These are phyloP conservation scores for Drosophila lacicola DNA, from an alignment of 2,888 invertebrate genomes.

Conservation along the genomic window DNA sequence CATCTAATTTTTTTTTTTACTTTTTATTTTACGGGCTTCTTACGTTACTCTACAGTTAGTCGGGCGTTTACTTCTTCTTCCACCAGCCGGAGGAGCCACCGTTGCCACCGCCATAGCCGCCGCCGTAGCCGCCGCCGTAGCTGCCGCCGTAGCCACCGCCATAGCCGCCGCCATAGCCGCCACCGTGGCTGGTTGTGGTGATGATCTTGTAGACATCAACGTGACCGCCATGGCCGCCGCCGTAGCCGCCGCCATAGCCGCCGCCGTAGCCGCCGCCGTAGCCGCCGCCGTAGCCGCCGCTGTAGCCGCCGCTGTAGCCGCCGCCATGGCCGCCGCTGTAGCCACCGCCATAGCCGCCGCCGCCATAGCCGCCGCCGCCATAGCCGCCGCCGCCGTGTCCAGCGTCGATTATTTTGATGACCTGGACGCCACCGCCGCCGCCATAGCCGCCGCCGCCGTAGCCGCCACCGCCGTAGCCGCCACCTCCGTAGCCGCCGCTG, in stretches of 20 bases:
- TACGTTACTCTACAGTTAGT: constrained; percentile 4
- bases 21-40: constrained; percentile 26
- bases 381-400: constrained; percentile 39
- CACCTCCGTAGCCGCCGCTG: constrained; percentile 17
- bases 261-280: constrained; percentile 32
- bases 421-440: constrained; percentile 32
- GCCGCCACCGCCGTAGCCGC: constrained; percentile 20
- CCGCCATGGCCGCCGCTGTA: constrained; percentile 26
- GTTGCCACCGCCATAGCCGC: constrained; percentile 34
- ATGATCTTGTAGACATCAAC: constrained; percentile 19
- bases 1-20: constrained; percentile 9
- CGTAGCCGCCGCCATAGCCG: constrained; percentile 27
- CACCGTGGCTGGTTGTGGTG: constrained; percentile 14
- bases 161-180: constrained; percentile 40
- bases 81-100: constrained; percentile 64
- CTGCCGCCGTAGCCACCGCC: constrained; percentile 38
- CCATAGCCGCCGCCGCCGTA: constrained; percentile 36
- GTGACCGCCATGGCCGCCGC: constrained; percentile 27
- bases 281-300: constrained; percentile 25
- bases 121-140: constrained; percentile 31
- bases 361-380: constrained; percentile 10
- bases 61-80: constrained; percentile 67
- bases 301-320: constrained; percentile 9
- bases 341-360: constrained; percentile 30
- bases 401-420: constrained; percentile 38